Base-by-base conservation (phyloP, 2,113 vertebrate genomes). In the Pelmatolapia mariae region DNA sequence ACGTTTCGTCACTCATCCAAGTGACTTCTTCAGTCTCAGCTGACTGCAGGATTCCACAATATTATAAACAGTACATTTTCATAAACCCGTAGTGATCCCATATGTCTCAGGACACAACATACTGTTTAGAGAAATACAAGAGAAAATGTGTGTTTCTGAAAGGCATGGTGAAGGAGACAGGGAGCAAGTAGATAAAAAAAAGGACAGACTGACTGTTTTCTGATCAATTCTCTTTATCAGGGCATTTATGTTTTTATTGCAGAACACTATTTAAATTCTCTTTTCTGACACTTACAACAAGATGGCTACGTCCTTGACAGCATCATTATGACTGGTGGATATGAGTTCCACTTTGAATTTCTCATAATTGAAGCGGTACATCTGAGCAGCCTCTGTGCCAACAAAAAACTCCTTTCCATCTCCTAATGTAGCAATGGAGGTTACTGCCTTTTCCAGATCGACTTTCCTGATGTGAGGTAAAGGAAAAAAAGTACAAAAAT, bases 281-380 rank as follows among this genome's bases (percentile, higher is more conserved):
- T 24, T 68, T 50, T 76, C 7, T 85, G 31, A 18, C 79, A 97
- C 98, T 97, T 95, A 98, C 98, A 92, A 95, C 73, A 96, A 95
- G 66, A 98, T 97, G 86, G 95, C 93, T 4, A 97, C 56, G 43
- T 98, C 97, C 0, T 95, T 93, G 38, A 98, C 94, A 0, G 97
- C 93, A 12, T 96, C 95, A 1, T 61, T 96, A 88, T 98, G 98
- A 89, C 96, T 97, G 7, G 96, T 96, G 7, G 95, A 71, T 4
- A 98, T 87, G 53, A 98, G 97, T 71, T 97, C 97, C 47, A 97
- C 96, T 88, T 96, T 96, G 88, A 99, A 98, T 19, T 97, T 95
- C 0, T 94, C 87, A 90, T 92, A 97, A 85, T 76, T 91, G 45
- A 98, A 81, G 8, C 86, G 86, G 50, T 97, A 98, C 47, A 98